Evolutionary conservation across 2,113 vertebrate genomes (phyloP).

Genomic region (Oreotragus oreotragus): DNA sequence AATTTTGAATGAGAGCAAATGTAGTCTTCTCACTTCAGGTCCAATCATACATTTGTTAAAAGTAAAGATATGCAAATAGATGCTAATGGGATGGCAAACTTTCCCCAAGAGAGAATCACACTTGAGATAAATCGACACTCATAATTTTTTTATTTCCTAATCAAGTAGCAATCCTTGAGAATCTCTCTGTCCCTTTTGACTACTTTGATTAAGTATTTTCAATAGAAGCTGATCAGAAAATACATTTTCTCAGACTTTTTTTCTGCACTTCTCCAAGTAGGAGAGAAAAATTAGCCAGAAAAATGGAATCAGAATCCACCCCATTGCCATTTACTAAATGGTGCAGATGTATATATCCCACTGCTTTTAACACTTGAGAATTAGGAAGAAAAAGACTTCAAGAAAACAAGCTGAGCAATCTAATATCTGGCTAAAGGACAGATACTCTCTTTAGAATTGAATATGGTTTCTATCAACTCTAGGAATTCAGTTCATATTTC

Average conservation of each 20-base stretch:
- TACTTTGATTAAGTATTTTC: background rate
- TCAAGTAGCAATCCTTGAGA: background rate
- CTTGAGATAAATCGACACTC: background rate
- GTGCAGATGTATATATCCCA: background rate
- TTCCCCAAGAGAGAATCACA: background rate
- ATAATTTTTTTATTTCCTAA: background rate
- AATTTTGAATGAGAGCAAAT: background rate
- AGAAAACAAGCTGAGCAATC: background rate
- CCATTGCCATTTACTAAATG: background rate
- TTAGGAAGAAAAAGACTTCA: background rate
- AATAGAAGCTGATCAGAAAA: constrained; percentile 5
- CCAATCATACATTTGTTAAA: constrained; percentile 1
- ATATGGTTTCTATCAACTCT: background rate
- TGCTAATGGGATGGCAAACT: background rate
- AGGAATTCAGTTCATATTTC: background rate
- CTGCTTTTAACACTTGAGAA: background rate
- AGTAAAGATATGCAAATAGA: background rate
- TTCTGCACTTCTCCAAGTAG: background rate
- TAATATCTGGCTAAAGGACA: background rate
- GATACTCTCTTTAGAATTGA: constrained; percentile 4
- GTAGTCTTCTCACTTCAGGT: background rate
- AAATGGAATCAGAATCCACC: background rate
- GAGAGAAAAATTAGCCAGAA: constrained; percentile 10
- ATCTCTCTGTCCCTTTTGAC: background rate
- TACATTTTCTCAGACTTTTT: background rate